Percentiles rank a stretch among this genome's conserved stretches.
These are phyloP conservation scores for Panopea generosa DNA, from an alignment of 2,888 invertebrate genomes.

Conservation along the genomic window DNA sequence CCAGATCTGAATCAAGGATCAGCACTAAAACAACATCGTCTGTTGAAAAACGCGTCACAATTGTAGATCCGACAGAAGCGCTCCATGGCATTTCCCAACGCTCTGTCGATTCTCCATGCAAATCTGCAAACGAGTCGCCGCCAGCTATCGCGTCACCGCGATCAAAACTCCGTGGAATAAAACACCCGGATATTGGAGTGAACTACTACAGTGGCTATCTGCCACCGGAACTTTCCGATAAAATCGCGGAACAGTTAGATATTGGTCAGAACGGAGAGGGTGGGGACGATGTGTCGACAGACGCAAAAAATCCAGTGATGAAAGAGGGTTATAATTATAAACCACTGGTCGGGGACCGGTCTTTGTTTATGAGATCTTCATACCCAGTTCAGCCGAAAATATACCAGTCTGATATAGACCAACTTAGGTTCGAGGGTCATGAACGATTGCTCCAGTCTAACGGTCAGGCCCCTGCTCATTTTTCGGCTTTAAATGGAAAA, in stretches of 20 bases:
- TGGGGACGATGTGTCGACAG: not conserved
- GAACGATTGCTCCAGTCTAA: conserved; percentile 39
- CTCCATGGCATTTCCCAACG: not conserved
- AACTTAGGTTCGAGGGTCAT: conserved; percentile 48
- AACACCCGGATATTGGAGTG: conserved; percentile 26
- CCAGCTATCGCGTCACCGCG: not conserved
- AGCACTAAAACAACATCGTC: conserved; percentile 19
- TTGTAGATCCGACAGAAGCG: conserved; percentile 23
- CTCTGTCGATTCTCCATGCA: not conserved
- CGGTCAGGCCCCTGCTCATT: conserved; percentile 48
- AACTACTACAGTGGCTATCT: conserved; percentile 58
- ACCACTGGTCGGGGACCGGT: conserved; percentile 52
- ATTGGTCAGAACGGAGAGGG: conserved; percentile 6
- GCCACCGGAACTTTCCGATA: conserved; percentile 46
- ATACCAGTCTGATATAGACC: conserved; percentile 50
- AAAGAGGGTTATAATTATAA: conserved; percentile 37
- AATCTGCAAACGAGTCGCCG: not conserved
- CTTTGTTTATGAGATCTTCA: conserved; percentile 37
- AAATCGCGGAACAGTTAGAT: conserved; percentile 35
- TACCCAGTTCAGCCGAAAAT: conserved; percentile 39
- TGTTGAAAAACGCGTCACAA: conserved; percentile 40
- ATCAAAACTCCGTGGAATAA: conserved; percentile 2
- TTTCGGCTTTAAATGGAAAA: conserved; percentile 50
- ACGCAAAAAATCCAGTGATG: not conserved
- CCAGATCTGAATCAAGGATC: conserved; percentile 3